Percentiles rank a stretch among this genome's conserved stretches.
These are phyloP conservation scores for Stegodyphus dumicola DNA, from an alignment of 1,140 invertebrate species.

Conservation along the genomic window DNA sequence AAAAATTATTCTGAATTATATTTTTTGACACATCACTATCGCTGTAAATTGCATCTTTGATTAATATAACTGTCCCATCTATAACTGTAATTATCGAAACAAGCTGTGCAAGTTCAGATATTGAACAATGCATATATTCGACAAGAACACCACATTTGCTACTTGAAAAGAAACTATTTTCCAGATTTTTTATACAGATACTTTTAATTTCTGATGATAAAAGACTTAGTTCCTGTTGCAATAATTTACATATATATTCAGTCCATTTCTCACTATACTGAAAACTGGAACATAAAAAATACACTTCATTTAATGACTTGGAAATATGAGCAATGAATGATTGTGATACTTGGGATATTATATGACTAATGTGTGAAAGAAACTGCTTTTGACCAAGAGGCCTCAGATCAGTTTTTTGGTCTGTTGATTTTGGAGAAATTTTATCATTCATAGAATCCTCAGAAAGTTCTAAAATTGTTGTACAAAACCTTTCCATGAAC, in stretches of 20 bases:
- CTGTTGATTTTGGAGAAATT: neutral
- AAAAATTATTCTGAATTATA: neutral
- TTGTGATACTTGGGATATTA: slow-evolving; percentile 47
- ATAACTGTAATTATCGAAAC: slow-evolving; percentile 37
- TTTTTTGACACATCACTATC: slow-evolving; percentile 16
- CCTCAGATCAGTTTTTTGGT: slow-evolving; percentile 25
- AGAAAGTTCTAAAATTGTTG: slow-evolving; percentile 44
- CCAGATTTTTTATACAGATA: slow-evolving; percentile 43
- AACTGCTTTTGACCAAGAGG: slow-evolving; percentile 53
- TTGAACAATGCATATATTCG: slow-evolving; percentile 51
- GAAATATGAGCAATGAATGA: slow-evolving; percentile 49
- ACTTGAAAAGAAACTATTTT: slow-evolving; percentile 18
- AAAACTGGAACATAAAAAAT: slow-evolving; percentile 49
- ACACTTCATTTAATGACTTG: slow-evolving; percentile 48
- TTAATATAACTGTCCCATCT: slow-evolving; percentile 34
- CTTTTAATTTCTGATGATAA: slow-evolving; percentile 53
- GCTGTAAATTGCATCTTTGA: slow-evolving; percentile 47
- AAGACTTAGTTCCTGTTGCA: slow-evolving; percentile 47
- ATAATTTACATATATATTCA: slow-evolving; percentile 42
- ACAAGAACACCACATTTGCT: slow-evolving; percentile 54
- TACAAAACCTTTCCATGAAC: slow-evolving; percentile 44
- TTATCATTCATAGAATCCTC: slow-evolving; percentile 37
- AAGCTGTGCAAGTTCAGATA: slow-evolving; percentile 44
- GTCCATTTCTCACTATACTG: slow-evolving; percentile 51
- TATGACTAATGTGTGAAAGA: slow-evolving; percentile 52